Base-by-base conservation (phyloP, 2,797 vertebrate genomes). In the Semaprochilodus insignis region DNA sequence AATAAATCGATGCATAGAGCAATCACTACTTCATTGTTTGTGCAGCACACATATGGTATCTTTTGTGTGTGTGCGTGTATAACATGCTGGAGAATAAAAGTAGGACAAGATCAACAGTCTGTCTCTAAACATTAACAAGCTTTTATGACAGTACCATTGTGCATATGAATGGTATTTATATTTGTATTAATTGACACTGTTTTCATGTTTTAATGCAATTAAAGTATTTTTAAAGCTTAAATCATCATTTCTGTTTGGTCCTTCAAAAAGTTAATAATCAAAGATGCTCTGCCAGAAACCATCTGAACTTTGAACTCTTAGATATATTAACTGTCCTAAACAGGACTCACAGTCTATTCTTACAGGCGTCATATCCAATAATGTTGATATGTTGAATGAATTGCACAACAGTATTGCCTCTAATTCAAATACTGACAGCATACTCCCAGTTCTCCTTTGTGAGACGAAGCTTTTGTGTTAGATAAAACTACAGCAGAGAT, bases 401-500 rank as follows among this genome's bases (percentile, higher is more conserved):
- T 80, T 71, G 88, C 85, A 87, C 66, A 44, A 44, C 40, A 44
- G 40, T 4, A 44, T 6, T 44, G 40, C 40, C 40, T 44, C 40
- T 44, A 6, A 44, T 10, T 44, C 40, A 0, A 17, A 52, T 62
- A 78, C 21, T 40, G n/a, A 70, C 48, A 25, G 34, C 3, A 27
- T 27, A 52, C 10, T 5, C 44, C 10, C 44, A 44, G 44, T 73
- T 31, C 67, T 75, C 17, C 25, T 52, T 60, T 79, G 75, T 77
- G 63, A 23, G n/a, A 65, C 51, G 57, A 5, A 80, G 81, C 82
- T 82, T 91, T 91, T 86, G 86, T 90, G 76, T 79, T 52, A 2
- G 48, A 79, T 89, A 71, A 85, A 85, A 89, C 81, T 81, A 89
- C 77, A 65, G 86, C 48, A 81, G 78, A 84, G 77, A 59, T 23